Conservation (phyloP, 2,113 vertebrate species). For the Scortum barcoo region DNA sequence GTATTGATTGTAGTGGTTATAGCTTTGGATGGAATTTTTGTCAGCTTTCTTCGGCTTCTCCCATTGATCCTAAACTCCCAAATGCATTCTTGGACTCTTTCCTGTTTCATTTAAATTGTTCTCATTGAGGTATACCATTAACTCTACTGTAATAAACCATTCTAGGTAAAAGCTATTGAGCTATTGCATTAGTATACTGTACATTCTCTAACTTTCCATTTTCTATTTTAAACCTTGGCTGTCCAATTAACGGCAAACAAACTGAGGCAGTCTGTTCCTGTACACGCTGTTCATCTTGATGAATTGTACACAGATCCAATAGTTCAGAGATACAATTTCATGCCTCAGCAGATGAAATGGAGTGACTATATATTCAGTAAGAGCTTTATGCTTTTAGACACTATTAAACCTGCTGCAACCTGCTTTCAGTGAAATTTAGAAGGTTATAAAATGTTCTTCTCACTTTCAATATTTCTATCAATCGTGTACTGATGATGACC, state of each 20-base stretch:
- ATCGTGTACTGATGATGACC: not conserved
- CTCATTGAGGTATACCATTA: conserved; percentile 38
- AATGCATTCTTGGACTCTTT: conserved; percentile 52
- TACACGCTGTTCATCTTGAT: conserved; percentile 21
- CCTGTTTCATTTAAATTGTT: conserved; percentile 50
- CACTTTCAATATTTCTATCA: not conserved
- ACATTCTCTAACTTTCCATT: conserved; percentile 29
- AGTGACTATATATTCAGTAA: not conserved
- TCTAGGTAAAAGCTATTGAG: conserved; percentile 28
- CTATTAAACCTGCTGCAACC: conserved; percentile 5
- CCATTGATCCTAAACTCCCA: conserved; percentile 44
- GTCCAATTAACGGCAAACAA: conserved; percentile 21
- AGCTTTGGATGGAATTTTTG: conserved; percentile 37
- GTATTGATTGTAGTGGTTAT: conserved; percentile 51
- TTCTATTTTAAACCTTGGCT: conserved; percentile 22
- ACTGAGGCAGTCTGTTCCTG: conserved; percentile 5
- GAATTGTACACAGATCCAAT: conserved; percentile 9
- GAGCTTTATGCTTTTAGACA: not conserved
- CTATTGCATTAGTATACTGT: conserved; percentile 4
- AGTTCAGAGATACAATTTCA: conserved; percentile 43
- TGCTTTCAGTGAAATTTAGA: not conserved
- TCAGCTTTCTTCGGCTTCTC: not conserved
- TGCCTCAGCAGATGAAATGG: conserved; percentile 22
- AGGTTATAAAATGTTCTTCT: not conserved
- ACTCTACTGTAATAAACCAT: conserved; percentile 35